Base-by-base conservation (phyloP, 2,113 vertebrate genomes). In the Lathamus discolor region DNA sequence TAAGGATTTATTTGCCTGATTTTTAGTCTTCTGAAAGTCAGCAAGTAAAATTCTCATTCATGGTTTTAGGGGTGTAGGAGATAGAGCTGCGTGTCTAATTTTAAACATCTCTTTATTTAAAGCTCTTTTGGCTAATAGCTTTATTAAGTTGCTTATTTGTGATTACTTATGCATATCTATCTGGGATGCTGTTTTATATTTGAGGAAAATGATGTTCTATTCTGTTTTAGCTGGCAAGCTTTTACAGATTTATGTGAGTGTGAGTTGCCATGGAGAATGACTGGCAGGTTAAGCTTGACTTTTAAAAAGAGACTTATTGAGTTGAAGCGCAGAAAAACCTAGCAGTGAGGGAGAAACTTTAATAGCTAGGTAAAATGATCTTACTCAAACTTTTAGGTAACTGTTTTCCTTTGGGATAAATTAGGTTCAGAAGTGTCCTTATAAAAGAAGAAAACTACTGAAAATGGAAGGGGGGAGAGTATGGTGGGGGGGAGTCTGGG, bases 221-320 rank as follows among this genome's bases (percentile, higher is more conserved):
- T 81, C 54, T 82, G 54, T 48, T 86, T n/a, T 27, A 95, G 61
- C 84, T 84, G 82, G 55, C 68, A 77, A n/a, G 90, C 63, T 91
- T 80, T 49, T 63, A 2, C 0, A 9, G 81, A 41, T 89, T 70
- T 39, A 27, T 55, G 39, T 0, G 18, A 73, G 66, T 17, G 14
- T 1, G n/a, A 19, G 89, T 93, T 94, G 85, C 94, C 31, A 28
- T 72, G 73, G 82, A 82, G 92, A 90, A 75, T 82, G 91, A 85
- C 37, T 93, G 90, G 73, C 78, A 90, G 92, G 75, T 92, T 57
- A 37, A 68, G 70, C 75, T 25, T 43, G 57, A 46, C 69, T 95
- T 94, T 61, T 49, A 18, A 79, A 79, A 67, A 88, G 66, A 57
- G 66, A 61, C 17, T 94, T 92, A 41, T n/a, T 76, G 78, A 94